A percentile compares a stretch with the other conserved stretches of the same genome.
These are phyloP conservation scores for Drosophila basisetae DNA, from an alignment of 2,888 invertebrate species.

Conservation along the genomic window DNA sequence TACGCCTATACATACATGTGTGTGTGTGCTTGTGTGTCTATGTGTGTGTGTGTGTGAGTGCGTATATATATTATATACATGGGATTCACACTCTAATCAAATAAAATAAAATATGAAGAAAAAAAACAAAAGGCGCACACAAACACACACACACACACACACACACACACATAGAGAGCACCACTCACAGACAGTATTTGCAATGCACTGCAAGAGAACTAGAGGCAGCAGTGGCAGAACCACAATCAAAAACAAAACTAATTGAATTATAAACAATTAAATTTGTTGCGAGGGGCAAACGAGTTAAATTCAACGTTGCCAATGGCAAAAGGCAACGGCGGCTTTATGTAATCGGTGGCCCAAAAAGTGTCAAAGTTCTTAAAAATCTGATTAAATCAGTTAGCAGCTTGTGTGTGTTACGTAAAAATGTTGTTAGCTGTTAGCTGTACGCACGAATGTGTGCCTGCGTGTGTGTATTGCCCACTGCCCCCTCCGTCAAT, in stretches of 20 bases:
- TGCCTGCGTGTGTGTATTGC: slow-evolving; percentile 17
- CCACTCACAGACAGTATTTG: slow-evolving; percentile 7
- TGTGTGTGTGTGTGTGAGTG: slow-evolving; percentile 11
- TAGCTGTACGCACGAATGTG: slow-evolving; percentile 18
- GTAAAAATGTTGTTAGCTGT: slow-evolving; percentile 58
- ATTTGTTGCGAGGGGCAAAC: slow-evolving; percentile 31
- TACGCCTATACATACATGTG: slow-evolving; percentile 18
- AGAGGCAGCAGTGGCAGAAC: slow-evolving; percentile 3
- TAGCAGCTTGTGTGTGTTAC: slow-evolving; percentile 59
- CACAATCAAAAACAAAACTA: slow-evolving; percentile 41
- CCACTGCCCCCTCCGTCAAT: slow-evolving; percentile 6
- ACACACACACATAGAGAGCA: slow-evolving; percentile 1
- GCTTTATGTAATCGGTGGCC: slow-evolving; percentile 61
- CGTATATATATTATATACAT: slow-evolving; percentile 29
- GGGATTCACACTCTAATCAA: slow-evolving; percentile 19
- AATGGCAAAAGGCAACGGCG: slow-evolving; percentile 4
- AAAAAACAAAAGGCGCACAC: slow-evolving; percentile 30
- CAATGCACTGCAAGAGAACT: slow-evolving; percentile 22
- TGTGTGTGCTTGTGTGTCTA: slow-evolving; percentile 1
- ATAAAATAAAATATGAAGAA: slow-evolving; percentile 25
- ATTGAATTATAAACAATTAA: slow-evolving; percentile 70
- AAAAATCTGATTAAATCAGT: slow-evolving; percentile 62
- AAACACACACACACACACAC: slow-evolving; percentile 13
- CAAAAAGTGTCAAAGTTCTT: slow-evolving; percentile 50
- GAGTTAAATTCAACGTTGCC: slow-evolving; percentile 14